Base-by-base conservation (phyloP, 1,140 invertebrate species). In the Vanessa atalanta region DNA sequence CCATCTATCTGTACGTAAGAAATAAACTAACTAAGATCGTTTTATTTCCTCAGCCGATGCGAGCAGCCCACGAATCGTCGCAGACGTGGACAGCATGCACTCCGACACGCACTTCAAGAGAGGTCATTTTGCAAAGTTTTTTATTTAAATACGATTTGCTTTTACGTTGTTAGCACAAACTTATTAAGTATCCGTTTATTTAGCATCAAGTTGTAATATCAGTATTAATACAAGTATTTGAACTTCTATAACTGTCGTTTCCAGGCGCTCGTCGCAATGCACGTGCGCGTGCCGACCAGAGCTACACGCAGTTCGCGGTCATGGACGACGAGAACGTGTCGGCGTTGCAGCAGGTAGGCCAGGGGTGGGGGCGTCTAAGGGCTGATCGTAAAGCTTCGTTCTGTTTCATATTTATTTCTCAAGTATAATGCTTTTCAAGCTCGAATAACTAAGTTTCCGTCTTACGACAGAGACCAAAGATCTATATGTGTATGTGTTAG, bases 251-350 rank as follows among this genome's bases (percentile, higher is more conserved):
- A 37, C 5, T n/a, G 20, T n/a, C 0, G 7, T 55, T 65, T 26
- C 31, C 26, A 76, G 78, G 74, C 23, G 69, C 69, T 15, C 63
- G 79, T 12, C 73, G 76, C 23, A 69, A 71, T 0, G 77, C 57
- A 3, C 71, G 79, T 3, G 74, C 65, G 13, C 72, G 85, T 72
- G 92, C 93, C 26, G 95, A 95, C 79, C 94, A 95, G 83, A 91
- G 94, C 88, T 90, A 88, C 75, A 98, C 97, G 9, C 97, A 98
- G 89, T 98, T 97, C 90, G 98, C 97, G 7, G 94, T 98, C 71
- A 98, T 98, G 83, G 98, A 98, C 86, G 98, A 98, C 88, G 97
- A 98, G 75, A 98, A 98, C 85, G 96, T 98, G 0, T 98, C 97
- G 12, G 96, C 96, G 1, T 86, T 97, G 70, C 97, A 98, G 86